These are phyloP conservation scores for Limulus polyphemus DNA, from an alignment of 2,888 invertebrate genomes.

Conservation along the genomic window DNA sequence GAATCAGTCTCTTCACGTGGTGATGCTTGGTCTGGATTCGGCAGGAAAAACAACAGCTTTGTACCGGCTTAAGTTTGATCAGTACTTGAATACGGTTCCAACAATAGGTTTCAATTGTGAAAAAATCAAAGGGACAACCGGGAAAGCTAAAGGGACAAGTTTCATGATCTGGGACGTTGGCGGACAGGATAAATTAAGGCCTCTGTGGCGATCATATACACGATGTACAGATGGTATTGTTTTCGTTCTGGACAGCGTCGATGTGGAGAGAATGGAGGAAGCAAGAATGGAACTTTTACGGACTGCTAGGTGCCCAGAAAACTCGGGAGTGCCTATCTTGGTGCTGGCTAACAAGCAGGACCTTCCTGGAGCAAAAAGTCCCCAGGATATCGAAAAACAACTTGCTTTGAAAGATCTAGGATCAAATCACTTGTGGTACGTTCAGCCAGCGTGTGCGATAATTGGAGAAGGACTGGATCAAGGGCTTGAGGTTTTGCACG, in stretches of 20 bases:
- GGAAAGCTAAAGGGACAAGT: slow-evolving; percentile 80
- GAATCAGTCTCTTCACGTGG: slow-evolving; percentile 67
- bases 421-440: slow-evolving; percentile 59
- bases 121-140: slow-evolving; percentile 72
- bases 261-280: slow-evolving; percentile 89
- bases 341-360: slow-evolving; percentile 89
- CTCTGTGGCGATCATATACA: slow-evolving; percentile 92
- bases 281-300: slow-evolving; percentile 91
- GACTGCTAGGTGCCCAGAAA: slow-evolving; percentile 82
- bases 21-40: slow-evolving; percentile 92
- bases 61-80: slow-evolving; percentile 92
- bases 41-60: slow-evolving; percentile 95
- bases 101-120: slow-evolving; percentile 98
- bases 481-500: slow-evolving; percentile 83
- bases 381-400: slow-evolving; percentile 67
- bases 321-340: slow-evolving; percentile 73
- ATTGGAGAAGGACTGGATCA: slow-evolving; percentile 94
- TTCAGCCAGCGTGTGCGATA: slow-evolving; percentile 91
- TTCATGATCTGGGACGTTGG: slow-evolving; percentile 98
- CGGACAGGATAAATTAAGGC: slow-evolving; percentile 85
- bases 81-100: slow-evolving; percentile 92
- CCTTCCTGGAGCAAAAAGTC: slow-evolving; percentile 74
- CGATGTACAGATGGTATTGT: slow-evolving; percentile 93
- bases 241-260: slow-evolving; percentile 89
- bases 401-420: slow-evolving; percentile 72